A percentile compares a stretch with the other conserved stretches of the same genome.
Evolutionary conservation across 1,140 invertebrate genomes (phyloP).

Genomic region (Paraescarpia echinospica): DNA sequence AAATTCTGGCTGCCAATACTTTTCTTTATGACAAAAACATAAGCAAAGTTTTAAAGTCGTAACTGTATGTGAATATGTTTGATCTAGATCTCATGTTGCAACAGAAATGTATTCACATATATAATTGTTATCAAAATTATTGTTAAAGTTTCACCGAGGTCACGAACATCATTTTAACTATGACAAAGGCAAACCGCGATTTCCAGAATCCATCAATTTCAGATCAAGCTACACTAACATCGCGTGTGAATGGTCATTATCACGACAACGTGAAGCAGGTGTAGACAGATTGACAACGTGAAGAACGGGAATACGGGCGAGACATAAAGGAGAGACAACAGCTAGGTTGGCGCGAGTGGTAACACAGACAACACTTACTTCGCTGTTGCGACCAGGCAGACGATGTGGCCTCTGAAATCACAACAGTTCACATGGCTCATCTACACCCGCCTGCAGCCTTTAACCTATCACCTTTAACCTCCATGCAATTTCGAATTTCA

Average conservation of each 20-base stretch:
- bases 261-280: neutral
- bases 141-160: too few relatives aligned
- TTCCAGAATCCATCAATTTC: too few relatives aligned
- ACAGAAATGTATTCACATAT: too few relatives aligned
- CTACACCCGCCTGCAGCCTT: neutral
- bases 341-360: neutral
- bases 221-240: neutral
- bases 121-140: too few relatives aligned
- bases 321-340: neutral
- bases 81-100: too few relatives aligned
- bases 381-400: conserved; percentile 7
- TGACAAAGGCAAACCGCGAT: too few relatives aligned
- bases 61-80: too few relatives aligned
- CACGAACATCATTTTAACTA: too few relatives aligned
- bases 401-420: conserved; percentile 21
- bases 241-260: neutral
- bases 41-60: too few relatives aligned
- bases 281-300: neutral
- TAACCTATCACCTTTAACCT: neutral
- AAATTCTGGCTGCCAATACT: too few relatives aligned
- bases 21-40: too few relatives aligned
- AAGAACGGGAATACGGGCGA: neutral
- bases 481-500: neutral
- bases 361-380: conserved; percentile 12
- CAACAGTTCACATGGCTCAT: conserved; percentile 8